These are phyloP conservation scores for Pongo abelii DNA, from an alignment of 2,113 vertebrate species.

Conservation along the genomic window DNA sequence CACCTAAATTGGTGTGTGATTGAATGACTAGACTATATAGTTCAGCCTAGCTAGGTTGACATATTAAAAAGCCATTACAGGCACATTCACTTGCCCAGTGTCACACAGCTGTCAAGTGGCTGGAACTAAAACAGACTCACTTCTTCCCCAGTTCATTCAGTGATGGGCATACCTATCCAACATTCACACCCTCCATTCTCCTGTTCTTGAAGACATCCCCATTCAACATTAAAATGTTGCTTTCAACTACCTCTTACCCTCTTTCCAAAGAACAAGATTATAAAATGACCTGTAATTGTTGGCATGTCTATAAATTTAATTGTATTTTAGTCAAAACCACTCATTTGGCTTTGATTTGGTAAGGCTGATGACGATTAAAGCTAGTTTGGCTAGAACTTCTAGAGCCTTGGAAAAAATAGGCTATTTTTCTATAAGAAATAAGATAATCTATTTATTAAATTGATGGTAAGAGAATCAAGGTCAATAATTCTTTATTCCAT, in stretches of 20 bases:
- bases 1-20: neutral
- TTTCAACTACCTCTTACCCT: neutral
- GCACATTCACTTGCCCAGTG: neutral
- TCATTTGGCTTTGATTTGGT: neutral
- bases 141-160: neutral
- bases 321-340: conserved; percentile 5
- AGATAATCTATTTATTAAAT: neutral
- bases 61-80: neutral
- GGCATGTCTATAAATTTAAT: neutral
- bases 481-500: conserved; percentile 39
- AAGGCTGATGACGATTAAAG: neutral
- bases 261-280: neutral
- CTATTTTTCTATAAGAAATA: conserved; percentile 48
- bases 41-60: neutral
- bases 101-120: neutral
- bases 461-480: conserved; percentile 48
- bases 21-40: neutral
- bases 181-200: neutral
- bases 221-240: neutral
- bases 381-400: neutral
- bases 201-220: neutral
- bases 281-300: neutral
- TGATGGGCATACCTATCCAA: neutral
- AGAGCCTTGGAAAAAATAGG: neutral
- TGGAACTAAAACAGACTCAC: neutral